Evolutionary conservation across 2,113 vertebrate species (phyloP), one percentile per base, ranked within the genome.

Genomic region (Cryptoleucopteryx plumbea): DNA sequence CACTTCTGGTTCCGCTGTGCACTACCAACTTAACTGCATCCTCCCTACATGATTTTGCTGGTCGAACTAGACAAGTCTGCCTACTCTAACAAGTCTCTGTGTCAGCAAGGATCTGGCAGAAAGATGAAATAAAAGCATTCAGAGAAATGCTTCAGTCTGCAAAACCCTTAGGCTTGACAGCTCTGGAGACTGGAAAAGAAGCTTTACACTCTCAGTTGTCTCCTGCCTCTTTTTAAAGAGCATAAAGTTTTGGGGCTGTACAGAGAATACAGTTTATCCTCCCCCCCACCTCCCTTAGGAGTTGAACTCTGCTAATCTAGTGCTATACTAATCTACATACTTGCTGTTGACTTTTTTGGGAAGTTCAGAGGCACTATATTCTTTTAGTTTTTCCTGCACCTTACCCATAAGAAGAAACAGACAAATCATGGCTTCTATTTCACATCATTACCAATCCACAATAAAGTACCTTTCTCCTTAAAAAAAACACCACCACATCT

Each of bases 1-100:
- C 71, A 92, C 90, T 94, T 96, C 96, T 87, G 48, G 94, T 96
- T 97, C 93, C 94, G 61, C 85, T 21, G 70, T 34, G 17, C 0
- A 0, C 73, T 74, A 9, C 73, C 11, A 7, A 86, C 59, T 84
- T 59, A 50, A 87, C 94, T 85, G 73, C 16, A 1, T 22, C 66
- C 70, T 82, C 66, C 58, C 81, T 27, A 3, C 8, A 17, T 12
- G 40, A 93, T 84, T 88, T 25, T 59, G 36, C 94, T 85, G 62
- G 90, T 40, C 61, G 31, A 94, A 96, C 91, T 32, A 94, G 91
- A 96, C 94, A 66, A 85, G 92, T 88, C 82, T 90, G 92, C 90
- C 92, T 53, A 38, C 92, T 48, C 70, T 47, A 13, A 90, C 71
- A 89, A 89, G 86, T 16, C 82, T 65, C 71, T 53, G 34, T 82